A percentile compares a stretch with the other conserved stretches of the same genome.
Conservation (phyloP, 1,140 invertebrate species). For the Lasaia peninsularis region DNA sequence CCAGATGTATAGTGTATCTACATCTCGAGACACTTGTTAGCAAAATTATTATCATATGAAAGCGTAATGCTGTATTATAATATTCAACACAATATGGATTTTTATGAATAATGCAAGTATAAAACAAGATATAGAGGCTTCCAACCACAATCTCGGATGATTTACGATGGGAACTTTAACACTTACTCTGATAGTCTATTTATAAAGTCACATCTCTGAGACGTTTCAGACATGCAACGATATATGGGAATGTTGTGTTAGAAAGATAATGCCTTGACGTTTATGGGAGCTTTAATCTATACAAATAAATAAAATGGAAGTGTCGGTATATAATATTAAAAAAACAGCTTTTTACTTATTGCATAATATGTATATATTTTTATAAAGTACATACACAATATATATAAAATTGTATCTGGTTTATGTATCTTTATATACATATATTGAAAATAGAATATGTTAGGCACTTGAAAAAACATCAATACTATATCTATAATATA, state of each 20-base stretch:
- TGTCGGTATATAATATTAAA: too few species aligned
- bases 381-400: too few species aligned
- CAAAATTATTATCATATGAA: constrained; percentile 14
- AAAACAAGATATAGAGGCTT: constrained; percentile 50
- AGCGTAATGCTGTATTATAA: constrained; percentile 21
- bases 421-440: too few species aligned
- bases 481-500: too few species aligned
- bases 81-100: constrained; percentile 50
- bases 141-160: constrained; percentile 65
- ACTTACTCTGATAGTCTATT: constrained; percentile 51
- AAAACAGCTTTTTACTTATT: too few species aligned
- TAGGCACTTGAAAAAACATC: too few species aligned
- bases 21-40: not conserved
- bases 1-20: not conserved
- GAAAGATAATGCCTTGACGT: not conserved
- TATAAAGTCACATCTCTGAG: constrained; percentile 39
- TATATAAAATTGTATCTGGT: too few species aligned
- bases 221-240: constrained; percentile 28
- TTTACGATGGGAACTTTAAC: constrained; percentile 61
- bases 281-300: too few species aligned
- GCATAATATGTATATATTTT: too few species aligned
- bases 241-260: constrained; percentile 13
- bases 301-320: too few species aligned
- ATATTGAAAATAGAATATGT: too few species aligned
- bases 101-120: constrained; percentile 29